Evolutionary conservation across 2,113 vertebrate genomes (phyloP), one percentile per base, ranked within the genome.

Genomic region (Mesocricetus auratus): DNA sequence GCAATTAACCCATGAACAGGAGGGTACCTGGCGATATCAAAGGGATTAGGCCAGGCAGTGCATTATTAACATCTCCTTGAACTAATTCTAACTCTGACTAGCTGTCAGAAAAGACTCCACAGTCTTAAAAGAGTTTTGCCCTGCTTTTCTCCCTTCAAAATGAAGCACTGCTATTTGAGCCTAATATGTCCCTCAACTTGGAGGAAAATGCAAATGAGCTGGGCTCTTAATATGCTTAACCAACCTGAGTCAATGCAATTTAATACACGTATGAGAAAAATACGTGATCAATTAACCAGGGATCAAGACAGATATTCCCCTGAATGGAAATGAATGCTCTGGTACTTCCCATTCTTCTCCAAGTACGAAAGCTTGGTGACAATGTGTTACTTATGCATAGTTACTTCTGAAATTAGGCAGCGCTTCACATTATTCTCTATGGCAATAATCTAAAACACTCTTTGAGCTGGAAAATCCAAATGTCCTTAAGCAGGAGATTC

Each of bases 1-100:
- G 99, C 99, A 99, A 99, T 99, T 99, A 99, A 99, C 99, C 99
- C 99, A 98, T 99, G 98, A 99, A 99, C 99, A 99, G 98, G 99
- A 98, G 99, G 99, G 98, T 99, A 99, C 99, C 99, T 99, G 99
- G 98, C 98, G 98, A 99, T 99, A 99, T 99, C 99, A 99, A 99
- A 99, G 98, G 99, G 99, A 99, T 99, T 99, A 99, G 98, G 98
- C 98, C 97, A 98, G 98, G 98, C 98, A 98, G 97, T 98, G 98
- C 98, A 98, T 99, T 99, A 99, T 99, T 99, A 99, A 99, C 98
- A 99, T 99, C 99, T 99, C 98, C 99, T 99, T 99, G 98, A 99
- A 99, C 98, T 99, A 99, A 99, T 99, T 99, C 98, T 99, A 98
- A 99, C 98, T 99, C 98, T 98, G 98, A 98, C 98, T 99, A 98